A percentile compares a stretch with the other conserved stretches of the same genome.
Evolutionary conservation across 2,888 invertebrate species (phyloP).

Genomic region (Macrophya alboannulata): DNA sequence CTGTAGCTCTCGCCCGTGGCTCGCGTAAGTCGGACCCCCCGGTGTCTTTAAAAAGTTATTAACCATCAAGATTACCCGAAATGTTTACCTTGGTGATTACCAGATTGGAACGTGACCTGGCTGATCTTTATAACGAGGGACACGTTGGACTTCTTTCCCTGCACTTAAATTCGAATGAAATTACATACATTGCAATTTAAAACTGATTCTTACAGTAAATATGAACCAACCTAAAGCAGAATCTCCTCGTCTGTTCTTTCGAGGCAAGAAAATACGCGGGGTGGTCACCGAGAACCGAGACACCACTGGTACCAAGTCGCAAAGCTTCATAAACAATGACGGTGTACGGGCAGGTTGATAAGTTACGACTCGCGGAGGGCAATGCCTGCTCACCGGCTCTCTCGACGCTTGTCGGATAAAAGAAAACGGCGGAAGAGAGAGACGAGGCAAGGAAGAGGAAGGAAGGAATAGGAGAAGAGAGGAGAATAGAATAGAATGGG

Average conservation of each 20-base stretch:
- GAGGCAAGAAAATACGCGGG: slow-evolving; percentile 50
- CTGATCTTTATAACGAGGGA: slow-evolving; percentile 37
- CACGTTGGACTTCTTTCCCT: not conserved
- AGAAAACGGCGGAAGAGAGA: slow-evolving; percentile 11
- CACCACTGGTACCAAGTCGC: slow-evolving; percentile 40
- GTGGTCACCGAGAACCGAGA: slow-evolving; percentile 47
- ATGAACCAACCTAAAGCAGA: not conserved
- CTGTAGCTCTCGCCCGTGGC: not conserved
- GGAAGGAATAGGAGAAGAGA: not conserved
- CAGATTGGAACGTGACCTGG: slow-evolving; percentile 38
- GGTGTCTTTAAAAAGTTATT: slow-evolving; percentile 42
- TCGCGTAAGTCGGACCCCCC: slow-evolving; percentile 21
- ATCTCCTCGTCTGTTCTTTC: not conserved
- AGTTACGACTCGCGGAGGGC: slow-evolving; percentile 65
- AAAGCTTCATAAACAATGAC: slow-evolving; percentile 69
- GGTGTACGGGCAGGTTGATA: slow-evolving; percentile 71
- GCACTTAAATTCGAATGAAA: slow-evolving; percentile 32
- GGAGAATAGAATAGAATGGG: slow-evolving; percentile 24
- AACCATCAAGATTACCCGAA: slow-evolving; percentile 42
- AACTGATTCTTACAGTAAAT: slow-evolving; percentile 27
- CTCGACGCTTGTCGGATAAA: slow-evolving; percentile 23
- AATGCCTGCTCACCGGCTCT: slow-evolving; percentile 35
- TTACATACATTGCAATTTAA: slow-evolving; percentile 41
- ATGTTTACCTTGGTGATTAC: slow-evolving; percentile 44
- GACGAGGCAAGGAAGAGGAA: not conserved